Percentiles rank a stretch among this genome's conserved stretches.
phyloP scores from a whole-genome alignment of 2,888 invertebrate species.

The Scelioninae gen. 2 region DNA sequence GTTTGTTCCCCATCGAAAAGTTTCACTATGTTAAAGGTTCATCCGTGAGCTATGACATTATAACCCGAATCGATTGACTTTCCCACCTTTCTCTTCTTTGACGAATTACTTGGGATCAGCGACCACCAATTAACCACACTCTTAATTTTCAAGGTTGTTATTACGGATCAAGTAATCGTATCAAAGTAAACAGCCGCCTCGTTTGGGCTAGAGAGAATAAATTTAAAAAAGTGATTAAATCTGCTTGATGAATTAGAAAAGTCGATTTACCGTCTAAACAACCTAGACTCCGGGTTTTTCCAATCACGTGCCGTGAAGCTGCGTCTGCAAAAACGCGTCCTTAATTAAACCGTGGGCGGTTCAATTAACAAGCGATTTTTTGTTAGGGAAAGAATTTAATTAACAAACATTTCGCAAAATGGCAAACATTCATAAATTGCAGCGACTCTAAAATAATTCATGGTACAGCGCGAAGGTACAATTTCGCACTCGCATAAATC shows the following conservation, averaged over 20 bases:
- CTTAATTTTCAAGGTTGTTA: slow-evolving; percentile 32
- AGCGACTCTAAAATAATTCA: too few species aligned
- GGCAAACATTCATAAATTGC: too few species aligned
- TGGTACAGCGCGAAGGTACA: too few species aligned
- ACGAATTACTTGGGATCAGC: slow-evolving; percentile 28
- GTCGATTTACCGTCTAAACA: background rate
- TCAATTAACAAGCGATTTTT: too few species aligned
- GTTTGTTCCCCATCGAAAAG: slow-evolving; percentile 47
- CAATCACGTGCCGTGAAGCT: too few species aligned
- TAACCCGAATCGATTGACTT: slow-evolving; percentile 58
- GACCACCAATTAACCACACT: slow-evolving; percentile 33
- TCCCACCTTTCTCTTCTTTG: slow-evolving; percentile 55
- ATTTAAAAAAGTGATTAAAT: background rate
- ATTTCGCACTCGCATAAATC: background rate
- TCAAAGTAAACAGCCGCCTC: background rate
- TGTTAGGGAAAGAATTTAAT: background rate
- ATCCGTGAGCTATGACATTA: slow-evolving; percentile 53
- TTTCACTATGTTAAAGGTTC: slow-evolving; percentile 58
- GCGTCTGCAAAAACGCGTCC: too few species aligned
- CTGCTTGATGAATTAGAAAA: background rate
- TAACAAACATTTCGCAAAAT: background rate
- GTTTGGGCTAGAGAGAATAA: background rate
- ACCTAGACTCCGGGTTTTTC: too few species aligned
- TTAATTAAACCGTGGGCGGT: too few species aligned
- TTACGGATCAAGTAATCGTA: slow-evolving; percentile 3